Conservation (phyloP, 2,888 invertebrate species). For the Arge pagana region DNA sequence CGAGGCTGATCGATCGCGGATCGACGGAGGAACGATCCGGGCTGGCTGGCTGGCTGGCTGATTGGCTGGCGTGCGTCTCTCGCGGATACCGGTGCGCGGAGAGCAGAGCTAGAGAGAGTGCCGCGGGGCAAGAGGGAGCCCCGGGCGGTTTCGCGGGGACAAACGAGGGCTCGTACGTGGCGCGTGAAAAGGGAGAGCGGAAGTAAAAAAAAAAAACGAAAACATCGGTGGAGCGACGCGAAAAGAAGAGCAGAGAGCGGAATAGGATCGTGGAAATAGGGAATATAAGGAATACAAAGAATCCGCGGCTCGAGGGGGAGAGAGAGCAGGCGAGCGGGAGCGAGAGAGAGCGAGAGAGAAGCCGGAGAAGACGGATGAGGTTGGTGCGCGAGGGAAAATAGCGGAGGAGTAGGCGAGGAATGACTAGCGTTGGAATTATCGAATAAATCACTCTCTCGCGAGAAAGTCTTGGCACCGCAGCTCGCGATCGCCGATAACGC, state of each 20-base stretch:
- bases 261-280: not conserved
- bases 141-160: conserved; percentile 13
- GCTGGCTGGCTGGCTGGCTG: no score
- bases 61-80: no score
- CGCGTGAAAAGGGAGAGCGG: conserved; percentile 14
- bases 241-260: not conserved
- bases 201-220: not conserved
- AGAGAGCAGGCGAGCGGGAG: conserved; percentile 22
- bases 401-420: conserved; percentile 33
- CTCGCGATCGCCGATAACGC: not conserved
- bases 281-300: conserved; percentile 2
- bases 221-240: not conserved
- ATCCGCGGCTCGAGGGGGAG: not conserved
- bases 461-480: conserved; percentile 7
- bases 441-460: not conserved
- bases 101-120: conserved; percentile 12
- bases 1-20: no score
- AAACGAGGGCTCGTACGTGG: not conserved
- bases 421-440: not conserved
- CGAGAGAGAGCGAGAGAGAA: conserved; percentile 30
- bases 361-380: conserved; percentile 30
- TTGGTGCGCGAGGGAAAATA: conserved; percentile 32
- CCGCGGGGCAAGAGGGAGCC: conserved; percentile 7
- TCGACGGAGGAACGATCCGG: no score
- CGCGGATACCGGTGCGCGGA: conserved; percentile 26